Conservation (phyloP, 2,797 vertebrate genomes). For the Falco columbarius region DNA sequence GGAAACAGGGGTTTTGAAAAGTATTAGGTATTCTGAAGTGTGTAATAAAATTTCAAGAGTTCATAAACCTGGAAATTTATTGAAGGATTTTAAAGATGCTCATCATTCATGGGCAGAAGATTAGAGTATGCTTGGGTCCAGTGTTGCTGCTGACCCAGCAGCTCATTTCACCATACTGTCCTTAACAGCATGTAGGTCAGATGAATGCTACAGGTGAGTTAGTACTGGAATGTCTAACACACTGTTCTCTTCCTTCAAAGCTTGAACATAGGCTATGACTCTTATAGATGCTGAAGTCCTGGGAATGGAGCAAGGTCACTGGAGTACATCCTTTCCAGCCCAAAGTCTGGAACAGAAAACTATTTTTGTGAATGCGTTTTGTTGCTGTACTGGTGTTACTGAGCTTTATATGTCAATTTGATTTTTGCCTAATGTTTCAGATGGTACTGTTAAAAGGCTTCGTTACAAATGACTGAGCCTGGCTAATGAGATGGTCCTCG, state of each 20-base stretch:
- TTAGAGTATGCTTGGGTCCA: background rate
- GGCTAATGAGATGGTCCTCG: background rate
- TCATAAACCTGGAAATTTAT: background rate
- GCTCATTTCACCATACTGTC: background rate
- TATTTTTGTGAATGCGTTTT: background rate
- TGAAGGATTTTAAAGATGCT: background rate
- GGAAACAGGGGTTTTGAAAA: fast-evolving
- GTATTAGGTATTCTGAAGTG: background rate
- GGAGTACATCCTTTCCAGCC: background rate
- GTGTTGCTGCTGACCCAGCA: background rate
- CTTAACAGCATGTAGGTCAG: background rate
- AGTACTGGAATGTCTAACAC: background rate
- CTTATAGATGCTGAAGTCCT: background rate
- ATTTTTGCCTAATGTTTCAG: background rate
- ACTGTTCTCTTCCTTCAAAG: background rate
- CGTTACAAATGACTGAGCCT: background rate
- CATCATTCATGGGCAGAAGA: background rate
- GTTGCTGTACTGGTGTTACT: background rate
- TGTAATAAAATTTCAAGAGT: background rate
- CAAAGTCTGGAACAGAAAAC: background rate
- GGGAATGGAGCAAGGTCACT: background rate
- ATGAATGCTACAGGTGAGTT: background rate
- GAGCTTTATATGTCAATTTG: background rate
- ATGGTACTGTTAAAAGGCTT: background rate
- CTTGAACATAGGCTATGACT: background rate